Base-by-base conservation (phyloP, 2,797 vertebrate species). In the Enteromius mattozi region DNA sequence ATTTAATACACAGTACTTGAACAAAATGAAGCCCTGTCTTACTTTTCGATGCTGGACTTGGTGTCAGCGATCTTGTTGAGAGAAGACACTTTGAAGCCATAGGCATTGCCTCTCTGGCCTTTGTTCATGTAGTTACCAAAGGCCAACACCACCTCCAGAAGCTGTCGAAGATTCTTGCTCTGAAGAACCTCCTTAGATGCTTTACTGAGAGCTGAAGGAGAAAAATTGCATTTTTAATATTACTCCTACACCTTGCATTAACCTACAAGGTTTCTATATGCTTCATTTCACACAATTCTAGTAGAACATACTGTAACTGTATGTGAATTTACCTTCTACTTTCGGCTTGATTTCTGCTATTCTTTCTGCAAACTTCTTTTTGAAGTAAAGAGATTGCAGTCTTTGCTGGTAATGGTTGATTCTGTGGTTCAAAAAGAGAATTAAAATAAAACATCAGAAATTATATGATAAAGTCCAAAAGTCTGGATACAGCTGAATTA, bases 61-160 rank as follows among this genome's bases (percentile, higher is more conserved):
- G 98, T 99, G 92, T 99, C 97, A 0, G 95, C 96, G 0, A 99
- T 97, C 94, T 99, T 99, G 93, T 98, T 99, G 79, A 99, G 96
- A 86, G 97, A 98, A 86, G 96, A 95, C 85, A 99, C 93, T 93
- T 96, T 98, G 86, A 99, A 99, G 51, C 98, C 98, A 0, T 94
- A 97, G 0, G 97, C 97, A 0, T 97, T 98, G 80, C 97, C 98
- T 85, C 97, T 94, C 86, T 98, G 97, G 71, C 98, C 98, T 90
- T 98, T 99, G 92, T 98, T 99, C 97, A 99, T 99, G 91, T 97
- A 99, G 95, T 99, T 99, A 56, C 97, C 98, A 1, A 99, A 96
- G 40, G 98, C 97, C 91, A 99, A 92, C 65, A 98, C 96, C 88
- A 99, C 96, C 88, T 97, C 96, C 81, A 97, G 89, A 80, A 97